Conservation (phyloP, 2,888 invertebrate species). For the Diadegma fenestrale region DNA sequence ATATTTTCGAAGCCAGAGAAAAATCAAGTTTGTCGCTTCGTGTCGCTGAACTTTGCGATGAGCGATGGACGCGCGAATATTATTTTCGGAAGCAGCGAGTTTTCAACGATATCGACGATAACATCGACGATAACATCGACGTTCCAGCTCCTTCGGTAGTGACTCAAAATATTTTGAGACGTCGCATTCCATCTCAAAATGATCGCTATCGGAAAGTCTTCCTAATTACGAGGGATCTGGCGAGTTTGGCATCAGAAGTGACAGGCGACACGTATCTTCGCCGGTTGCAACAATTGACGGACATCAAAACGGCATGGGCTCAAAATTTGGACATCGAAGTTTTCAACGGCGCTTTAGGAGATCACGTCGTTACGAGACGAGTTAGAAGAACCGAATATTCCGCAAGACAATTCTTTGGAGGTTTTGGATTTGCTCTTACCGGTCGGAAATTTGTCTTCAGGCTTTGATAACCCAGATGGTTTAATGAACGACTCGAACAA, state of each 20-base stretch:
- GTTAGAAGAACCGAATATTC: too few species aligned
- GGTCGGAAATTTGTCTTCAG: too few species aligned
- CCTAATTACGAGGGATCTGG: not conserved
- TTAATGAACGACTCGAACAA: too few species aligned
- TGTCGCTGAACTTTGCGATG: constrained; percentile 49
- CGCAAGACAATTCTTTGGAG: too few species aligned
- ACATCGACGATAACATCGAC: not conserved
- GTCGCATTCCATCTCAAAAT: constrained; percentile 2
- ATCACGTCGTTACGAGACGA: too few species aligned
- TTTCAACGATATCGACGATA: too few species aligned
- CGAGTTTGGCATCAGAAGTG: constrained; percentile 12
- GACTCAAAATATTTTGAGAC: not conserved
- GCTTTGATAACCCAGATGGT: too few species aligned
- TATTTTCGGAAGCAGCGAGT: constrained; percentile 52
- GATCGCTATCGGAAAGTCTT: constrained; percentile 14
- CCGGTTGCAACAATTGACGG: not conserved
- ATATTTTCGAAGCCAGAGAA: constrained; percentile 46
- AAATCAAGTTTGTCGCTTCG: constrained; percentile 37
- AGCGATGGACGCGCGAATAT: constrained; percentile 58
- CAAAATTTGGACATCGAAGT: not conserved
- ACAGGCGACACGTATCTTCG: not conserved
- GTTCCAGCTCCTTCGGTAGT: constrained; percentile 4
- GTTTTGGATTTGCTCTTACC: too few species aligned
- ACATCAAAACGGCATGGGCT: not conserved
- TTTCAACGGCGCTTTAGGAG: too few species aligned